A percentile compares a stretch with the other conserved stretches of the same genome.
phyloP scores from a whole-genome alignment of 1,140 invertebrate genomes.

The Drosophila oshimai region DNA sequence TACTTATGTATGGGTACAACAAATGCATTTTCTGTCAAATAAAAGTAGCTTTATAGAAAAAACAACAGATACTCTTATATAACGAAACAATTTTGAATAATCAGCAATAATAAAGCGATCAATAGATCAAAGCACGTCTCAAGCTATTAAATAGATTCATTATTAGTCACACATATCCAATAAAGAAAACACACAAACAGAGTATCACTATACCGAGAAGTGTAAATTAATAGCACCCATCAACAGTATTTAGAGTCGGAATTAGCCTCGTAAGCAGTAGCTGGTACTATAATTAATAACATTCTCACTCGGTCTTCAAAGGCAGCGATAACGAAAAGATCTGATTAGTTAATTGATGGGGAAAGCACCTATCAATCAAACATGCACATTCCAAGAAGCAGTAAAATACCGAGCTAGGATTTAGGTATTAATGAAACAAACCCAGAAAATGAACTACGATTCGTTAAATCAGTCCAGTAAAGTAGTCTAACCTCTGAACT shows the following conservation, averaged over 20 bases:
- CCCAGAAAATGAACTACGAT: not conserved
- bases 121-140: slow-evolving; percentile 16
- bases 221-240: not conserved
- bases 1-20: not conserved
- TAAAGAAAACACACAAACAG: not conserved
- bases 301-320: not conserved
- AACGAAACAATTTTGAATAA: not conserved
- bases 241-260: not conserved
- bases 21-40: not conserved
- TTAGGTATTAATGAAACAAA: not conserved
- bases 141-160: not conserved
- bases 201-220: not conserved
- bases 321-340: not conserved
- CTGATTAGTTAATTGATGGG: slow-evolving; percentile 8
- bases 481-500: slow-evolving; percentile 24
- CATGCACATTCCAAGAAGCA: not conserved
- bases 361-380: slow-evolving; percentile 11
- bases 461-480: not conserved
- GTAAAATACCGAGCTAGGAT: not conserved
- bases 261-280: not conserved
- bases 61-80: not conserved
- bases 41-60: not conserved
- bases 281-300: slow-evolving; percentile 3
- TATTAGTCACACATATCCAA: not conserved
- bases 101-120: slow-evolving; percentile 1